Percentiles rank a stretch among this genome's conserved stretches.
These are phyloP conservation scores for Spea hammondii DNA, from an alignment of 2,797 vertebrate genomes.

Conservation along the genomic window DNA sequence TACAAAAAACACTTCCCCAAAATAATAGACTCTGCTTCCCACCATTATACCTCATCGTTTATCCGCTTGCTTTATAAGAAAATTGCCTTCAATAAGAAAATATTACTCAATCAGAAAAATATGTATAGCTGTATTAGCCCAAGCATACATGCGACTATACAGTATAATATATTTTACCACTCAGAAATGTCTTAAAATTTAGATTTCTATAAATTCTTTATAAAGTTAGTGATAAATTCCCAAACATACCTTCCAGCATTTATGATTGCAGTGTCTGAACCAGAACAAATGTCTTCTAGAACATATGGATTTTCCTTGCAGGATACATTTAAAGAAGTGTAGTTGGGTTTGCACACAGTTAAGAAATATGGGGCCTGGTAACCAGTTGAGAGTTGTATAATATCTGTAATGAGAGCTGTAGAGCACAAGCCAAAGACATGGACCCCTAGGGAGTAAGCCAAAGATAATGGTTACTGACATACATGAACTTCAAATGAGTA, in stretches of 20 bases:
- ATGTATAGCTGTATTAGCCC: no score
- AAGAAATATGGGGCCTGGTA: constrained; percentile 95
- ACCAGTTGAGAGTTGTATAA: constrained; percentile 94
- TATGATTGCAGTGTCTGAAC: constrained; percentile 81
- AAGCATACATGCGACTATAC: no score
- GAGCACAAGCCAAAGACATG: constrained; percentile 94
- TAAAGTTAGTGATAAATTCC: neutral
- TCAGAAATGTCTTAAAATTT: neutral
- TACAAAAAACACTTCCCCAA: no score
- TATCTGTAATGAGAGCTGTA: constrained; percentile 93
- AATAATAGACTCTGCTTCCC: no score
- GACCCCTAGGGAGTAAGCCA: constrained; percentile 74
- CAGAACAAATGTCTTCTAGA: constrained; percentile 93
- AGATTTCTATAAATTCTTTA: neutral
- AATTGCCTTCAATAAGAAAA: no score
- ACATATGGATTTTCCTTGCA: constrained; percentile 92
- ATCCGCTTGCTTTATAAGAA: no score
- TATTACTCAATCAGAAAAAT: no score
- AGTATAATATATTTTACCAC: no score
- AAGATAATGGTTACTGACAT: constrained; percentile 32
- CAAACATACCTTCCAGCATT: constrained; percentile 84
- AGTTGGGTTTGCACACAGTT: constrained; percentile 97
- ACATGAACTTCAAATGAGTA: no score
- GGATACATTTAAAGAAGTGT: constrained; percentile 86
- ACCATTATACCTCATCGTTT: no score